These are phyloP conservation scores for Miichthys miiuy DNA, from an alignment of 2,797 vertebrate species.

Conservation along the genomic window DNA sequence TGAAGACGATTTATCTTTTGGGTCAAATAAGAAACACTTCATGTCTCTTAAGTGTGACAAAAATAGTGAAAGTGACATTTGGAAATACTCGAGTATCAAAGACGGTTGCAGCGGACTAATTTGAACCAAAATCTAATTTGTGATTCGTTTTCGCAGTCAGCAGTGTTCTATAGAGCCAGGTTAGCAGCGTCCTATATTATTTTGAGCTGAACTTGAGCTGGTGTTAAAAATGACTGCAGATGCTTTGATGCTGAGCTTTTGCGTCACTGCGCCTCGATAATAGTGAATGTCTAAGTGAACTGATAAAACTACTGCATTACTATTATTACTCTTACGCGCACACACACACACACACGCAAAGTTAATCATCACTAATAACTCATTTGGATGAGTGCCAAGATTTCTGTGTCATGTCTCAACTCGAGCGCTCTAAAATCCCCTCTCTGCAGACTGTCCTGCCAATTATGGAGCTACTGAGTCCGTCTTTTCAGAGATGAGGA, in stretches of 20 bases:
- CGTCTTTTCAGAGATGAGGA: constrained; percentile 31
- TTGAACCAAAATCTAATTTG: constrained; percentile 58
- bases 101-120: constrained; percentile 30
- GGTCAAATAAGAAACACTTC: constrained; percentile 9
- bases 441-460: constrained; percentile 31
- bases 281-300: constrained; percentile 25
- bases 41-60: constrained; percentile 5
- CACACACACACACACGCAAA: not conserved
- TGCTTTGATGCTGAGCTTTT: constrained; percentile 47
- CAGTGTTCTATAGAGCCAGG: constrained; percentile 4
- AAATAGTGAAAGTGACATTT: constrained; percentile 32
- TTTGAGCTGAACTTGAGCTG: constrained; percentile 59
- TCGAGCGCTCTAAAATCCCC: constrained; percentile 30
- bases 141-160: constrained; percentile 48
- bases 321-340: not conserved
- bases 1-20: not conserved
- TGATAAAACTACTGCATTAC: constrained; percentile 1
- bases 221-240: constrained; percentile 52
- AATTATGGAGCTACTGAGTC: constrained; percentile 32
- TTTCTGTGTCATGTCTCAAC: constrained; percentile 61
- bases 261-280: constrained; percentile 38
- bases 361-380: constrained; percentile 63
- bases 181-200: constrained; percentile 55
- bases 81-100: constrained; percentile 22
- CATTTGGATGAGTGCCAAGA: constrained; percentile 65